Evolutionary conservation across 2,888 invertebrate species (phyloP), one percentile per base, ranked within the genome.

Genomic region (Hypomecis atomaria): DNA sequence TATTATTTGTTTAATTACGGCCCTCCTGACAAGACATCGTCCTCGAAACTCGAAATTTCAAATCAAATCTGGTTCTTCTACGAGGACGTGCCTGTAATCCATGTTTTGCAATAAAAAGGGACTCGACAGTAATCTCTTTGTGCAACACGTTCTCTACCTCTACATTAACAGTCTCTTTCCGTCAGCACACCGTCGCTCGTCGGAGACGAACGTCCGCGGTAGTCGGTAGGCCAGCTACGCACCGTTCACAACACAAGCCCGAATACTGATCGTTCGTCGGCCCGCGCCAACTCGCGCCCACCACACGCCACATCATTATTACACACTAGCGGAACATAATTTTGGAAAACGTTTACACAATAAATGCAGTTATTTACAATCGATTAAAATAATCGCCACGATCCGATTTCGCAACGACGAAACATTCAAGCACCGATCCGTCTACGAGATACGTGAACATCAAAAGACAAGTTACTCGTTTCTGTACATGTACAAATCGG

Each of bases 141-240:
- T 84, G 86, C 85, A 63, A 71, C 78, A 80, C 81, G 77, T 78
- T 76, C n/a, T n/a, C n/a, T n/a, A n/a, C n/a, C n/a, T n/a, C 78
- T 82, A 81, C 73, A 78, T 73, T 81, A 81, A 84, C 85, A 87
- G 86, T 87, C 86, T 87, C 82, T 82, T 40, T 47, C 47, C 45
- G 7, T 48, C 10, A 37, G 49, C 49, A 37, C 49, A 50, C 5
- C 49, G 8, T 37, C 49, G 49, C 49, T 36, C 49, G 37, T 11
- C 49, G 36, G 44, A 36, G 44, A 44, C 9, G 55, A 49, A 60
- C 49, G 54, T 64, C 76, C 78, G 78, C 79, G 71, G 71, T 72
- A 69, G 71, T 74, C 75, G 71, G 79, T 81, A 83, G 83, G 72
- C 82, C 84, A 81, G 82, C 84, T 83, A 83, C 79, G 70, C 71